phyloP scores from a whole-genome alignment of 2,113 vertebrate species.

The Amazona guildingii region DNA sequence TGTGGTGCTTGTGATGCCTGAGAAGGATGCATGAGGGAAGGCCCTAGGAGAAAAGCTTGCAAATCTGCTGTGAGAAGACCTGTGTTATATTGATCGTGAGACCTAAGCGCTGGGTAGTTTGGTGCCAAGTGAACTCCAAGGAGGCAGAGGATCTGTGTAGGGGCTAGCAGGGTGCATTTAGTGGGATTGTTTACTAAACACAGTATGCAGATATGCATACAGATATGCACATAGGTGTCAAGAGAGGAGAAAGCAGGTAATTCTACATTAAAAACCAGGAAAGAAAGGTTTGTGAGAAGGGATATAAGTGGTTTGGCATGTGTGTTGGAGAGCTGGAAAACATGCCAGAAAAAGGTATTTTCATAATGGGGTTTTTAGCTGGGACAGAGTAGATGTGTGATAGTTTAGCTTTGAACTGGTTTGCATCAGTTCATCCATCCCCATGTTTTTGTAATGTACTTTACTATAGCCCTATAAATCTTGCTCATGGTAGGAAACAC shows the following conservation, averaged over 20 bases:
- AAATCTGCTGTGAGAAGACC: neutral
- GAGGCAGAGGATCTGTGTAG: neutral
- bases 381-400: neutral
- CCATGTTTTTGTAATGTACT: neutral
- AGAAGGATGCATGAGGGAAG: neutral
- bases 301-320: neutral
- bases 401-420: neutral
- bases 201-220: too few relatives aligned
- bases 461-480: neutral
- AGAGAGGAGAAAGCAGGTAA: neutral
- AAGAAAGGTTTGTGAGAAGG: neutral
- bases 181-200: neutral
- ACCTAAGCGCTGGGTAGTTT: neutral
- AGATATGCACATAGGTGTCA: neutral
- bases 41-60: neutral
- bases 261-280: neutral
- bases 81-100: rapidly evolving
- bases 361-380: neutral
- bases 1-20: neutral
- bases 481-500: neutral
- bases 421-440: neutral
- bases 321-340: neutral
- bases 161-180: neutral
- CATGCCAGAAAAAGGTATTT: neutral
- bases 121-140: neutral